phyloP scores from a whole-genome alignment of 2,888 invertebrate genomes.

The Pachliopta kotzebuea region DNA sequence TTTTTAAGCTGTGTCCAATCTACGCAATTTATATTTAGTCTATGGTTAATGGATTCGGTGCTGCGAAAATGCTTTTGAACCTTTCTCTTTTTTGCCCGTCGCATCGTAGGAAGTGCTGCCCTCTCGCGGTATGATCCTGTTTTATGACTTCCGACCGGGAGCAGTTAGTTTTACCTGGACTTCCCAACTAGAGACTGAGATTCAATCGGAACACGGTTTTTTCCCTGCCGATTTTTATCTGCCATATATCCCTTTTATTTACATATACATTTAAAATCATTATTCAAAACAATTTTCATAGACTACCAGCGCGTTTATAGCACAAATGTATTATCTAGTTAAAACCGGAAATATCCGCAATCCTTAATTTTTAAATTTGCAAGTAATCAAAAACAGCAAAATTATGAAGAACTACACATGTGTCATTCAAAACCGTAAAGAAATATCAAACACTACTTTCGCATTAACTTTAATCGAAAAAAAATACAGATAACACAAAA shows the following conservation, averaged over 20 bases:
- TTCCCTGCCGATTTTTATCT: too few species aligned
- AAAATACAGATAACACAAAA: neutral
- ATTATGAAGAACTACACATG: too few species aligned
- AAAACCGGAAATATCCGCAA: too few species aligned
- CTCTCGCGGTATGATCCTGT: conserved; percentile 27
- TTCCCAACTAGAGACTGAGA: conserved; percentile 33
- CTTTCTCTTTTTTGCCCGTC: neutral
- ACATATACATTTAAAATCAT: too few species aligned
- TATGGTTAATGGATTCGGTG: conserved; percentile 16
- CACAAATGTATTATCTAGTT: too few species aligned
- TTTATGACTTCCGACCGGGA: conserved; percentile 38
- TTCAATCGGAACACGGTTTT: neutral
- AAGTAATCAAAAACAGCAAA: too few species aligned
- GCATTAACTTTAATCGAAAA: neutral
- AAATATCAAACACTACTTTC: neutral
- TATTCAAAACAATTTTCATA: too few species aligned
- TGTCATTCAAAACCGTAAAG: too few species aligned
- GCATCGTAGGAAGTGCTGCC: conserved; percentile 20
- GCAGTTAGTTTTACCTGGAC: conserved; percentile 13
- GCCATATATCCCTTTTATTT: too few species aligned
- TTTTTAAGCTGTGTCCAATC: conserved; percentile 27
- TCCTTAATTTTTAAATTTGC: too few species aligned
- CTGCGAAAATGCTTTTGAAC: neutral
- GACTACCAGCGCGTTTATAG: too few species aligned
- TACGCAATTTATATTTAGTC: conserved; percentile 32